Evolutionary conservation across 2,113 vertebrate species (phyloP), one percentile per base, ranked within the genome.

Genomic region (Mobula hypostoma): DNA sequence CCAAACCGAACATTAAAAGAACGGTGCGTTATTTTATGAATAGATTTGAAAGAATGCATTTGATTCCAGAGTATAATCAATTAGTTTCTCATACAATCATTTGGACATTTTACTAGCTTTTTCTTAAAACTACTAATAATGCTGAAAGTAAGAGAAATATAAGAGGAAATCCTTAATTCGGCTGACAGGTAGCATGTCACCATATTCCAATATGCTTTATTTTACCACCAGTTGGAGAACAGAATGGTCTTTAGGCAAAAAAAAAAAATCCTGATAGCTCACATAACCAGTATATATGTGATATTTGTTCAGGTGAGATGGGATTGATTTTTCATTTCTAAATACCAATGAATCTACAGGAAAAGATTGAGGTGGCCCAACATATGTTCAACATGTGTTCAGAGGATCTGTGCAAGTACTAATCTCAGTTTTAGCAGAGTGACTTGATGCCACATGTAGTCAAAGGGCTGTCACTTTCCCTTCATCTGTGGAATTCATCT

Each of bases 11-110:
- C 19, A 93, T 93, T 72, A 93, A 74, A 70, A 93, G 40, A 93
- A 36, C 19, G 91, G 91, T 93, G 24, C 11, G 17, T 74, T 19
- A 48, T 74, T 27, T 93, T 93, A 56, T 48, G 40, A 93, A 74
- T 74, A 76, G 9, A 93, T 74, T 90, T 90, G 85, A 5, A 93
- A 32, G 36, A 48, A 74, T 93, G 40, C 68, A 74, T 74, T 93
- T 76, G 70, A 72, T 76, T 93, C 9, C 36, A 48, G 68, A 56
- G 21, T 74, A 24, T 19, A 66, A 36, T 36, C 12, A 66, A 36
- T 70, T 40, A 40, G 61, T 29, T 24, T 15, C n/a, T 61, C 83
- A 70, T 12, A 11, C n/a, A 24, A 48, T 29, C 61, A 63, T 90
- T 90, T 90, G 61, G n/a, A 90, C n/a, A 7, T 56, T 32, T n/a